phyloP scores from a whole-genome alignment of 2,113 vertebrate species.

The Phoenicopterus ruber region DNA sequence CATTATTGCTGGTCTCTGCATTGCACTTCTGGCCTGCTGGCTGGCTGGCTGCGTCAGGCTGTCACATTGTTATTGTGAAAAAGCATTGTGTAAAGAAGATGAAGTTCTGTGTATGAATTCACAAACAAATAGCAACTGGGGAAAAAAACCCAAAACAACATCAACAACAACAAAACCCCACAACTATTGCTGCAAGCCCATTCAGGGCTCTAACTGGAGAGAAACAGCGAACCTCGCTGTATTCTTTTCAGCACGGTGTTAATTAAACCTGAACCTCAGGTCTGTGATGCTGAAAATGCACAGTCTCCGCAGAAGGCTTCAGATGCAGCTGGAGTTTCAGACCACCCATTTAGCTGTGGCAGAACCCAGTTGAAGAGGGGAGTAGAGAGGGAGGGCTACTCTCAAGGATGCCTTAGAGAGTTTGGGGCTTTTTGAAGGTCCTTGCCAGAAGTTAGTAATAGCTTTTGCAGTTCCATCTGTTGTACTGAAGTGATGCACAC shows the following conservation, averaged over 20 bases:
- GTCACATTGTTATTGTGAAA: background rate
- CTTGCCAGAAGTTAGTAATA: background rate
- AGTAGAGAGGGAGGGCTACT: background rate
- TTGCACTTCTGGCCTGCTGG: background rate
- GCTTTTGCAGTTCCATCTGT: background rate
- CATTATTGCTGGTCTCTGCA: background rate
- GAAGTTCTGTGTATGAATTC: background rate
- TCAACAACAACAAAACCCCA: no score
- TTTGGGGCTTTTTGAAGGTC: background rate
- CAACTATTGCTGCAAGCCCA: accelerated
- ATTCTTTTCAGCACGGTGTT: background rate
- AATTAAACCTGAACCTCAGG: background rate
- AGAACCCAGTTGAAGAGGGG: background rate
- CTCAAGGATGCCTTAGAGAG: background rate
- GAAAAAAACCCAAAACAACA: no score
- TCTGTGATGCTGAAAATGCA: background rate
- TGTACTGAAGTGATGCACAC: background rate
- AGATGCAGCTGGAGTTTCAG: background rate
- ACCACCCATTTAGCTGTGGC: background rate
- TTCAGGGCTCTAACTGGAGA: background rate
- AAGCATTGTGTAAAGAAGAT: background rate
- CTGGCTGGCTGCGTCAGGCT: background rate
- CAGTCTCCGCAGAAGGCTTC: background rate
- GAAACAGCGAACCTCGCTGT: background rate
- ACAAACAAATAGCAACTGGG: background rate